Evolutionary conservation across 2,113 vertebrate genomes (phyloP).

Genomic region (Zosterops hypoxanthus): DNA sequence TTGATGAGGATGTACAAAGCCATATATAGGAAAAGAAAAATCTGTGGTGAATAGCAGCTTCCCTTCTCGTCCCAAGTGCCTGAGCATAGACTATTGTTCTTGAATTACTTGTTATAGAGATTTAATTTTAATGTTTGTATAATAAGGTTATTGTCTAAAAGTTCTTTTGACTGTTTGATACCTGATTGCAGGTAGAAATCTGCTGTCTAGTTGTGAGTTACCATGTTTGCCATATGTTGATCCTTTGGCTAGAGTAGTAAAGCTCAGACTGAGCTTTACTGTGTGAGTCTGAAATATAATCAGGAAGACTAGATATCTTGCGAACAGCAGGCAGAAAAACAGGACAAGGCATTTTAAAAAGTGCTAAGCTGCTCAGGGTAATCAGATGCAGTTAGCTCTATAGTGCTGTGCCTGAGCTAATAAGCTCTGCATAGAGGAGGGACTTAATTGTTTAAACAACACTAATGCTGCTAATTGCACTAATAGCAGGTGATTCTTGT

Average conservation of each 20-base stretch:
- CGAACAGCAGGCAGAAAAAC: not conserved
- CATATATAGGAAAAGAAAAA: not conserved
- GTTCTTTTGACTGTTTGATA: not conserved
- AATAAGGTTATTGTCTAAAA: not conserved
- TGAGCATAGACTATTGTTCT: not conserved
- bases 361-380: not conserved
- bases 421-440: not conserved
- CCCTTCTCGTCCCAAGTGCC: not conserved
- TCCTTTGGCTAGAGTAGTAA: not conserved
- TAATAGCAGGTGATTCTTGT: not conserved
- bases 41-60: not conserved
- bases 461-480: not conserved
- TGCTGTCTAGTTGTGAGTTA: not conserved
- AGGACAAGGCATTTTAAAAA: not conserved
- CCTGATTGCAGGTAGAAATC: not conserved
- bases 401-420: not conserved
- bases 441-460: not conserved
- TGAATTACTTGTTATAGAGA: not conserved
- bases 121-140: not conserved
- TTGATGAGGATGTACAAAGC: not conserved
- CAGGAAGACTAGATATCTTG: not conserved
- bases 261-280: not conserved
- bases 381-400: not conserved
- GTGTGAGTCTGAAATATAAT: not conserved
- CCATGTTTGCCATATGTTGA: not conserved